Evolutionary conservation across 2,888 invertebrate species (phyloP), one percentile per base, ranked within the genome.

Genomic region (Cenopis cana): DNA sequence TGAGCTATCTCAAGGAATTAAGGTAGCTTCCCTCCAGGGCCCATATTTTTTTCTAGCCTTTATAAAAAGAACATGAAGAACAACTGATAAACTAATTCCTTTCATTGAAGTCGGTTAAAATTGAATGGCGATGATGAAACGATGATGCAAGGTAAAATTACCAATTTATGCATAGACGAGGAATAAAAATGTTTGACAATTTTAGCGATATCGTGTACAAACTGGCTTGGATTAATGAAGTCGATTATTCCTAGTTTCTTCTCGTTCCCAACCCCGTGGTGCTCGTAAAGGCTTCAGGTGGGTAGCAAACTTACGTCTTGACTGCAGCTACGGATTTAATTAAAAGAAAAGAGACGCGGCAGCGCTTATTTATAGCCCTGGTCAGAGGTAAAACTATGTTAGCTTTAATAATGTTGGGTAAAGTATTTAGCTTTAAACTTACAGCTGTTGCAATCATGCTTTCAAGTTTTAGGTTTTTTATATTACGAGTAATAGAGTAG

Each of bases 251-350:
- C 38, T 12, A 54, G 62, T 12, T 62, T 17, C 36, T 64, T 64
- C 52, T 20, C 10, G 38, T 38, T 54, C 18, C 50, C n/a, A 20
- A 18, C 12, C 50, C 29, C 50, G 14, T 50, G 24, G 61, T 33
- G 33, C 61, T 17, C 17, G 33, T 33, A 61, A 56, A 62, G 36
- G 18, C 36, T 64, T 52, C 62, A 64, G 64, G 64, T 64, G 38
- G 50, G 24, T 52, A 50, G 62, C 52, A 64, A 54, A 38, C 54
- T 54, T 64, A 64, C 64, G 52, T 64, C 52, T 64, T 64, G 36
- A 36, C 62, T 49, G 50, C 33, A 29, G 36, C 50, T 64, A n/a
- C 38, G 64, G 64, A 54, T 64, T 64, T 64, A 64, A 64, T 64
- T 64, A 64, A 52, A 64, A 64, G 52, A 54, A 62, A 62, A 24